A percentile compares a stretch with the other conserved stretches of the same genome.
Conservation (phyloP, 2,888 invertebrate species). For the Eledone cirrhosa region DNA sequence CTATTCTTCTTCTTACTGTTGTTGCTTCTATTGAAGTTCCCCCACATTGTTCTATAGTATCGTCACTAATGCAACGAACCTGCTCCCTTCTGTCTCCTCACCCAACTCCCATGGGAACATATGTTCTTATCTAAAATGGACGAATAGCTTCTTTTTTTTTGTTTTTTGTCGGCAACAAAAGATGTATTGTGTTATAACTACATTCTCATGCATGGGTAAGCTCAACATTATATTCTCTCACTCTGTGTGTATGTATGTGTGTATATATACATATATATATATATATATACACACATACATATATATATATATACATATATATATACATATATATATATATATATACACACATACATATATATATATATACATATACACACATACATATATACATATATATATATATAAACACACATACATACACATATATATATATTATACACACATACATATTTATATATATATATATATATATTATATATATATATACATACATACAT, state of each 20-base stretch:
- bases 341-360: background rate
- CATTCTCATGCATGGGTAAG: too few relatives aligned
- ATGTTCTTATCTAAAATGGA: too few relatives aligned
- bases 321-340: background rate
- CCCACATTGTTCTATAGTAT: too few relatives aligned
- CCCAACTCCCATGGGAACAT: too few relatives aligned
- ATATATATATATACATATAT: background rate
- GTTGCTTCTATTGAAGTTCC: too few relatives aligned
- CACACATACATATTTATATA: background rate
- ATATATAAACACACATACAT: background rate
- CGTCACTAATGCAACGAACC: too few relatives aligned
- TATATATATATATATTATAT: background rate
- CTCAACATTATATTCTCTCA: too few relatives aligned
- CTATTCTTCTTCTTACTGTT: too few relatives aligned
- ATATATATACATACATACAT: background rate
- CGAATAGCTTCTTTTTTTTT: too few relatives aligned
- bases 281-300: background rate
- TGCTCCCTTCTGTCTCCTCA: too few relatives aligned
- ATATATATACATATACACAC: background rate
- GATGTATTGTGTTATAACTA: too few relatives aligned
- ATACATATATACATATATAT: slow-evolving; percentile 6
- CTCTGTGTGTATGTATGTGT: background rate
- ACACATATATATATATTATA: background rate
- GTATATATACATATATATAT: slow-evolving; percentile 11
- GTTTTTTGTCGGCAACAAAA: too few relatives aligned